Evolutionary conservation across 2,888 invertebrate species (phyloP).

Genomic region (Athetis lepigone): DNA sequence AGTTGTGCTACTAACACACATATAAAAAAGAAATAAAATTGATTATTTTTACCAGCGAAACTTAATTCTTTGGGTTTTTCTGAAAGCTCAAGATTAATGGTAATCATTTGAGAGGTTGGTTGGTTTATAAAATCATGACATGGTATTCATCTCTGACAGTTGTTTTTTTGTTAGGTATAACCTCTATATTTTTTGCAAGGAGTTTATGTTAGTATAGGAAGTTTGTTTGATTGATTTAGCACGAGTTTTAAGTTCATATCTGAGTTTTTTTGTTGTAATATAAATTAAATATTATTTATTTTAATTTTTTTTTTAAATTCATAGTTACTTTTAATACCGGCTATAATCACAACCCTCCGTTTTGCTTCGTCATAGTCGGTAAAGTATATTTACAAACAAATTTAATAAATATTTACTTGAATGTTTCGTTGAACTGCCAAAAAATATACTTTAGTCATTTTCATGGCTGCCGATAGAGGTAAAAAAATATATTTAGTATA

Average conservation of each 20-base stretch:
- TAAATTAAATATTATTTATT: conserved; percentile 1
- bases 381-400: not conserved
- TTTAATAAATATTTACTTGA: not conserved
- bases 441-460: conserved; percentile 16
- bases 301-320: no score
- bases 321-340: no score
- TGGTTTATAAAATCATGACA: conserved; percentile 2
- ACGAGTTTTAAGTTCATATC: not conserved
- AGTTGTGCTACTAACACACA: conserved; percentile 35
- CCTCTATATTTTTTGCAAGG: conserved; percentile 4
- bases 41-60: conserved; percentile 10
- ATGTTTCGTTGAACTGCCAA: no score
- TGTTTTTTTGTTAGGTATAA: not conserved
- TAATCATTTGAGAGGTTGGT: conserved; percentile 5
- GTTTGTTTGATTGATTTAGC: conserved; percentile 11
- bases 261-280: not conserved
- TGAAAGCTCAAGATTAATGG: conserved; percentile 19
- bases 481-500: conserved; percentile 10
- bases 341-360: no score
- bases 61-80: conserved; percentile 17
- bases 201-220: conserved; percentile 18
- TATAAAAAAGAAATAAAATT: conserved; percentile 15
- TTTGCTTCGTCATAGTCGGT: no score
- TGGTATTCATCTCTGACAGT: conserved; percentile 9
- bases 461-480: conserved; percentile 22